Evolutionary conservation across 1,140 invertebrate genomes (phyloP), one percentile per base, ranked within the genome.

Genomic region (Microplitis mediator): DNA sequence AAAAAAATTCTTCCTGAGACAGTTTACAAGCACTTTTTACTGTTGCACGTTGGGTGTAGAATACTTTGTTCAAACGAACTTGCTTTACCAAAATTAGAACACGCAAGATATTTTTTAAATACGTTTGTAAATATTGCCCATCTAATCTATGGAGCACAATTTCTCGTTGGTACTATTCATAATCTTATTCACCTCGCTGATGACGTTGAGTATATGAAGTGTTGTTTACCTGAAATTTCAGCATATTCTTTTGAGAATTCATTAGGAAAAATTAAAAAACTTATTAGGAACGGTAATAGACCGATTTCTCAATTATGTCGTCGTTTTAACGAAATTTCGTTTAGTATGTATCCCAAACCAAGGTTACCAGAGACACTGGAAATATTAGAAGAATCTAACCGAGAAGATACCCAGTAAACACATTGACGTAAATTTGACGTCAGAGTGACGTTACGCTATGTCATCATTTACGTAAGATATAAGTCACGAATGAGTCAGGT

Each of bases 11-110:
- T 79, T n/a, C 9, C 64, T 31, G 5, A 58, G 4, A 65, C 74
- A 56, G 23, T 76, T 11, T 77, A 70, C 65, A 65, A 65, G 14
- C 73, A 78, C 63, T 77, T 78, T 63, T 23, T 79, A 23, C 62
- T 79, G 13, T 65, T 79, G n/a, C 75, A 76, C 35, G 69, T 66
- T 16, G 64, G 71, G 4, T 67, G 69, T 36, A 64, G 76, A 62
- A 67, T 77, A 36, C 74, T 79, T 61, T 70, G 69, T 13, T 73
- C 73, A 39, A 72, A 73, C 8, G 31, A 71, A 34, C 8, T 39
- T 51, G 54, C 69, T 56, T 4, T 73, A 8, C 5, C 34, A 16
- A 70, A 76, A 58, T 70, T 32, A 45, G 58, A 69, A 6, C 52
- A 74, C 23, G 73, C 76, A 2, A 72, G 72, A 65, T 11, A 60